These are phyloP conservation scores for Allophyes oxyacanthae DNA, from an alignment of 2,888 invertebrate species.

Conservation along the genomic window DNA sequence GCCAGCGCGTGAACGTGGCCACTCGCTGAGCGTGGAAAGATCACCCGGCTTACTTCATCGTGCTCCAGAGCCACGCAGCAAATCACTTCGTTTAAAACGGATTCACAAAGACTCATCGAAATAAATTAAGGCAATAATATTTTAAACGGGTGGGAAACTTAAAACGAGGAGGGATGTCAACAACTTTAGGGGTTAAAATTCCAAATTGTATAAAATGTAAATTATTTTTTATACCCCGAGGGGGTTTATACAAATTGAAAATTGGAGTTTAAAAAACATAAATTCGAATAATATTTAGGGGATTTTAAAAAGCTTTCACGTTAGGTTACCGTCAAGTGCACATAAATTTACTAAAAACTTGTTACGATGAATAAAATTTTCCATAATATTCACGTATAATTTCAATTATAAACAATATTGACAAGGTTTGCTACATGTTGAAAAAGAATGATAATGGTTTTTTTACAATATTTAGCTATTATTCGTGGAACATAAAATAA, in stretches of 20 bases:
- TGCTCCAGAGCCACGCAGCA: slow-evolving; percentile 78
- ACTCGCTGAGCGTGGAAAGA: slow-evolving; percentile 77
- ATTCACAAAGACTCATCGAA: slow-evolving; percentile 62
- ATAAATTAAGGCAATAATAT: slow-evolving; percentile 49
- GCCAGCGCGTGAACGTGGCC: slow-evolving; percentile 74
- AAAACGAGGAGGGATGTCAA: slow-evolving; percentile 1
- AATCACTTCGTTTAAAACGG: slow-evolving; percentile 80
- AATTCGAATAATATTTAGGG: not conserved
- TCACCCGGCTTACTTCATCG: slow-evolving; percentile 68
- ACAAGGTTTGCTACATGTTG: slow-evolving; percentile 1
- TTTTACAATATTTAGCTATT: no score
- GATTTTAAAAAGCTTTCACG: not conserved
- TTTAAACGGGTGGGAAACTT: slow-evolving; percentile 4
- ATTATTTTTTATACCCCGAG: slow-evolving; percentile 68
- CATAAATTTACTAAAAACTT: not conserved
- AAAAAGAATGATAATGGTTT: no score
- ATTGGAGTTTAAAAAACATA: slow-evolving; percentile 10
- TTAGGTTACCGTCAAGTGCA: not conserved
- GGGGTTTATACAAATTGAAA: slow-evolving; percentile 46
- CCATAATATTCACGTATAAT: slow-evolving; percentile 10
- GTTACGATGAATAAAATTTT: not conserved
- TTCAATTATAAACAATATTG: slow-evolving; percentile 6
- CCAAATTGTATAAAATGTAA: slow-evolving; percentile 41
- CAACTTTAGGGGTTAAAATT: slow-evolving; percentile 9
- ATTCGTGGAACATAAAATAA: slow-evolving; percentile 21